Base-by-base conservation (phyloP, 2,888 invertebrate species). In the Xiphydria camelus region DNA sequence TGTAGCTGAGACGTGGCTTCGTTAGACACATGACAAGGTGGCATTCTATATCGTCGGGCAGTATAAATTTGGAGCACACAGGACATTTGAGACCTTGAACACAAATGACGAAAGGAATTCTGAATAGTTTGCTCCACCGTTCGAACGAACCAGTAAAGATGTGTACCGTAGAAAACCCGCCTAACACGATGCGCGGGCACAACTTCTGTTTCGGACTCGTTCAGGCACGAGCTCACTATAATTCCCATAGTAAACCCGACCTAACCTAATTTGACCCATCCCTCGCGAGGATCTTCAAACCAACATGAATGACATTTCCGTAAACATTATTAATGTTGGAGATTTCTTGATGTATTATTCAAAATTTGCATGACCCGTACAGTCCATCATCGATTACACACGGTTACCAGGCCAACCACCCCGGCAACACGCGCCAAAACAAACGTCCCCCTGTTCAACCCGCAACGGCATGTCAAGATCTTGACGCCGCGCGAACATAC, bases 1-100 rank as follows among this genome's bases (percentile, higher is more conserved):
- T 99, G 82, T 98, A 98, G 72, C 91, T 94, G 76, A 99, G 92
- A 78, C 95, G 86, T 67, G 98, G 98, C 84, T 97, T 94, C 68
- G 98, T 98, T 81, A 98, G 89, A 85, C 98, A 98, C 91, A 98
- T 95, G 73, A 98, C 95, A 77, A 98, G 87, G 80, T 98, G 98
- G 82, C 94, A 94, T 83, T 98, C 98, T 76, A 97, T 93, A 82
- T 98, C 97, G 81, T 98, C 97, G 63, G 96, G 95, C 78, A 96
- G 83, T 74, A 99, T 92, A 79, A 92, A 91, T 83, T 96, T 97
- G 81, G 94, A 94, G 86, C 98, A 98, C 66, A 98, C 95, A 60
- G 98, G 97, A 81, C 98, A 99, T 82, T 96, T 96, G 78, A 98
- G 91, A 79, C 96, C 98, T 96, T 84, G 4, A 85, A 85, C 68